Conservation (phyloP, 2,888 invertebrate species). For the Microctonus hyperodae region DNA sequence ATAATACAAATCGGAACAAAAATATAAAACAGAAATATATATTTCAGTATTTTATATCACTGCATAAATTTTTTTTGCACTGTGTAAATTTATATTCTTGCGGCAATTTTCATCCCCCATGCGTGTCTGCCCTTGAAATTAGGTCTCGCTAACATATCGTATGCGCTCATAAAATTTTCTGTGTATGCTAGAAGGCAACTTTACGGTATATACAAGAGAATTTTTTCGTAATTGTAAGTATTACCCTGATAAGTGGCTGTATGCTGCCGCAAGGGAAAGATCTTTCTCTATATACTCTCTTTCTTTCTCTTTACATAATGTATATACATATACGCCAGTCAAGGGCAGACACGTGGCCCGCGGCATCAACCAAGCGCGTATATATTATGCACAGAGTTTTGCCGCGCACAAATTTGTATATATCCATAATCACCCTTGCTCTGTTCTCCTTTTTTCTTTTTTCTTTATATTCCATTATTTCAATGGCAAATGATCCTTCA, state of each 20-base stretch:
- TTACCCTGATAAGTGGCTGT: slow-evolving; percentile 45
- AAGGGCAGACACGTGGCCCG: slow-evolving; percentile 34
- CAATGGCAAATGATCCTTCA: background rate
- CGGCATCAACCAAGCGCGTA: slow-evolving; percentile 25
- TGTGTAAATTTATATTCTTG: background rate
- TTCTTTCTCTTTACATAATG: background rate
- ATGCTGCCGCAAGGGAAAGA: slow-evolving; percentile 27
- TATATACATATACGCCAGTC: background rate
- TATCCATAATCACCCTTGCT: slow-evolving; percentile 4
- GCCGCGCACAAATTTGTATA: background rate
- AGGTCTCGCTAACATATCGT: slow-evolving; percentile 11
- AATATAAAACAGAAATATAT: too few relatives aligned
- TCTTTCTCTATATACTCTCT: slow-evolving; percentile 8
- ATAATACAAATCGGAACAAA: too few relatives aligned
- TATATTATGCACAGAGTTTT: slow-evolving; percentile 28
- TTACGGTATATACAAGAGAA: slow-evolving; percentile 14
- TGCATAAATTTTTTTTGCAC: background rate
- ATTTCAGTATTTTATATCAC: background rate
- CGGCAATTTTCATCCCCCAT: background rate
- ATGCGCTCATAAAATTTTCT: background rate
- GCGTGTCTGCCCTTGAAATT: slow-evolving; percentile 21
- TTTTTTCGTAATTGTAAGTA: slow-evolving; percentile 52
- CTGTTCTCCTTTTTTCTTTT: background rate
- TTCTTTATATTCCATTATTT: background rate
- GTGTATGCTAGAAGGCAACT: background rate